These are phyloP conservation scores for Stegana nigrithorax DNA, from an alignment of 2,888 invertebrate species.

Conservation along the genomic window DNA sequence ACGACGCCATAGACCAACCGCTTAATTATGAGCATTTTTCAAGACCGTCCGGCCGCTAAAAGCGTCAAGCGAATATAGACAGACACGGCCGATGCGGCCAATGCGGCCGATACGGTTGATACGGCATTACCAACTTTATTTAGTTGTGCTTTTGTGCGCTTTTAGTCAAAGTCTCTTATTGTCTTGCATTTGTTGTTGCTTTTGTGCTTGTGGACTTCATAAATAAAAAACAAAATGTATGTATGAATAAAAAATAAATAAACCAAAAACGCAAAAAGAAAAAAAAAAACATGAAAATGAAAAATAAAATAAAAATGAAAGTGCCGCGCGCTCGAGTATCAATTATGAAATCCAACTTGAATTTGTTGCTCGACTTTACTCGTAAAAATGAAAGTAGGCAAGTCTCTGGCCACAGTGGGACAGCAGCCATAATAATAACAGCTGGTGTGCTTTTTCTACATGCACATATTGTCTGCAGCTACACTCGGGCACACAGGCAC, in stretches of 20 bases:
- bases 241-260: no score
- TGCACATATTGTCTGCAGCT: no score
- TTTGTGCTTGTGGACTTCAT: no score
- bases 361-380: neutral
- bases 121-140: no score
- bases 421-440: neutral
- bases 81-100: neutral
- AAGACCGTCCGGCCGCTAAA: neutral
- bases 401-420: neutral
- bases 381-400: neutral
- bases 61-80: neutral
- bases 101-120: neutral
- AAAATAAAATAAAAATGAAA: conserved; percentile 9
- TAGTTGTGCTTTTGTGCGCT: neutral
- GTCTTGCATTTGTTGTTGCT: no score
- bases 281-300: no score
- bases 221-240: no score
- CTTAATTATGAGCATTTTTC: conserved; percentile 1
- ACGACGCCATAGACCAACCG: neutral
- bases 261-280: no score
- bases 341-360: conserved; percentile 7
- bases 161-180: neutral
- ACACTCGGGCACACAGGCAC: no score
- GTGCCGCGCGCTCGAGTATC: neutral
- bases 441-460: no score